Evolutionary conservation across 2,113 vertebrate species (phyloP).

Genomic region (Cathartes aura): DNA sequence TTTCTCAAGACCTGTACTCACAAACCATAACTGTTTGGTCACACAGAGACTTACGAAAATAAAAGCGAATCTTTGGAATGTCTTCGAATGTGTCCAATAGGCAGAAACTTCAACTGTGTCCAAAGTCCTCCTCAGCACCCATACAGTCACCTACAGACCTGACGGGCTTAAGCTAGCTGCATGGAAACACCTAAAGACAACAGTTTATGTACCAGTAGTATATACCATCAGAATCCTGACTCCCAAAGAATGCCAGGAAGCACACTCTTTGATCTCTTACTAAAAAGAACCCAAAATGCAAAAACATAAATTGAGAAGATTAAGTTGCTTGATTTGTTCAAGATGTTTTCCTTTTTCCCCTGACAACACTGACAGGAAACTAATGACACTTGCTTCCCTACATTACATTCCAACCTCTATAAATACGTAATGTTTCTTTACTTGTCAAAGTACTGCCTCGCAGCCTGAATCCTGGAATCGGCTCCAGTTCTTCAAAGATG

Average conservation of each 20-base stretch:
- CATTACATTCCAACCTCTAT: not conserved
- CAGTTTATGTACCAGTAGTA: not conserved
- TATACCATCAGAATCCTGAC: not conserved
- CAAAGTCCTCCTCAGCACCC: not conserved
- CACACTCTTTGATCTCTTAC: constrained; percentile 23
- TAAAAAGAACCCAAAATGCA: not conserved
- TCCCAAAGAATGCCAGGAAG: not conserved
- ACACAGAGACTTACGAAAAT: not conserved
- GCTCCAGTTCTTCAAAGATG: not conserved
- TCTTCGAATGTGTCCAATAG: not conserved
- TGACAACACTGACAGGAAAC: not conserved
- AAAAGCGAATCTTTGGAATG: not conserved
- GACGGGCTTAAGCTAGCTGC: not conserved
- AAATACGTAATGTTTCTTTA: not conserved
- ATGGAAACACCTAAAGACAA: not conserved
- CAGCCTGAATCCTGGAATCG: not conserved
- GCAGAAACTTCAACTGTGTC: not conserved
- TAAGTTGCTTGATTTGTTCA: not conserved
- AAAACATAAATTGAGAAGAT: constrained; percentile 1
- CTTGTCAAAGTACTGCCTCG: not conserved
- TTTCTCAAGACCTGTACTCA: not conserved
- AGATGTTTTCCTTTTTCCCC: not conserved
- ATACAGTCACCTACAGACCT: not conserved
- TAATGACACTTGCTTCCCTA: not conserved
- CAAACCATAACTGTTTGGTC: not conserved